Evolutionary conservation across 2,113 vertebrate genomes (phyloP), one percentile per base, ranked within the genome.

Genomic region (Seriola quinqueradiata): DNA sequence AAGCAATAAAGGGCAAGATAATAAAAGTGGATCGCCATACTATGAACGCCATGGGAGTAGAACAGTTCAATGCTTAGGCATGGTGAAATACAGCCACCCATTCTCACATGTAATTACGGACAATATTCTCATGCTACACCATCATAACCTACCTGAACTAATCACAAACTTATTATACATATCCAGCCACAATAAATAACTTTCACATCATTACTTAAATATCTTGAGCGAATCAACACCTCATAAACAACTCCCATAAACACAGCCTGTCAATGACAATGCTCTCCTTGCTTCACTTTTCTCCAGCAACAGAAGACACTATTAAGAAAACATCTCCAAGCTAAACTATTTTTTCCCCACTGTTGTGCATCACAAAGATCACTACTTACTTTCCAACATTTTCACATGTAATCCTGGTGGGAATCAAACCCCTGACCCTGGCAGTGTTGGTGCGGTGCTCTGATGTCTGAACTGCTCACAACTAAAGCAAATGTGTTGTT

Each of bases 91-190:
- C 58, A 42, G 57, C 64, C 48, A 32, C 28, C 55, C 68, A 55
- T 78, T 76, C 68, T 70, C 70, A 48, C 81, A 82, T 89, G 70
- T 82, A 87, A 89, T 89, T 82, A 76, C 66, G 4, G 58, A 34
- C 64, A 81, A 14, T 73, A 79, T 52, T 77, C 32, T 83, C 61
- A 23, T 46, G 82, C 80, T 46, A 64, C 78, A 63, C 77, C 55
- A 40, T 25, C 60, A 10, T 59, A 65, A 67, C 77, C 68, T 75
- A 81, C 65, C 72, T 78, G 61, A 84, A 87, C 82, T 77, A 87
- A 87, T 88, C 83, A 83, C 63, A 82, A 77, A 61, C 36, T 42
- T 44, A 78, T 91, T 83, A 88, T 69, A 81, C 64, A 77, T 55
- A 82, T 79, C 75, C 75, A 73, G 34, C 36, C 70, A 38, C 71